Conservation (phyloP, 2,888 invertebrate species). For the Tillus elongatus region DNA sequence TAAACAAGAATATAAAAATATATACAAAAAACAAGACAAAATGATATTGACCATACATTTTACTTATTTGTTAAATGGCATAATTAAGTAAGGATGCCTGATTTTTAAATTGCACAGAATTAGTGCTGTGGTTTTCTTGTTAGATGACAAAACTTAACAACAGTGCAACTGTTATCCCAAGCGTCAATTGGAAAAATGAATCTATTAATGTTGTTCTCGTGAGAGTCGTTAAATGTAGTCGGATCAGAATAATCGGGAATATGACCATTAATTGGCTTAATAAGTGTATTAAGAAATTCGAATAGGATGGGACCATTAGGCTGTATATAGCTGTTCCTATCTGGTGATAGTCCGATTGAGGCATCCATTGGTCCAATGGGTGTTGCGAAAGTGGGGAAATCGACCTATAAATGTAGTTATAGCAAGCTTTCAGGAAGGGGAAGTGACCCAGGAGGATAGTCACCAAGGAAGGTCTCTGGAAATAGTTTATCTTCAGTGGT, state of each 20-base stretch:
- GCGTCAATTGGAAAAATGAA: not conserved
- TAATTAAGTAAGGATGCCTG: not conserved
- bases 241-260: slow-evolving; percentile 1
- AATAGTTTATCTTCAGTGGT: not conserved
- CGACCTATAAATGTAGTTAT: not conserved
- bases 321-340: not conserved
- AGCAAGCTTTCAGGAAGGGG: not conserved
- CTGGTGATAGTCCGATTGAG: not conserved
- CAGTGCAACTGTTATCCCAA: too few relatives aligned
- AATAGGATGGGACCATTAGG: not conserved
- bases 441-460: not conserved
- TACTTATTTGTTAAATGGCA: not conserved
- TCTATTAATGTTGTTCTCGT: not conserved
- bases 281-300: not conserved
- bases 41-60: not conserved
- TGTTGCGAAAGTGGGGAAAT: not conserved
- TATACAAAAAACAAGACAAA: too few relatives aligned
- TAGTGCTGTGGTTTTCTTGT: too few relatives aligned
- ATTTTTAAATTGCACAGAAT: not conserved
- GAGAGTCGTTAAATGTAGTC: not conserved
- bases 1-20: too few relatives aligned
- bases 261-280: not conserved
- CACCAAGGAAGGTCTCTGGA: not conserved
- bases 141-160: too few relatives aligned
- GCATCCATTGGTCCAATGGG: not conserved